Conservation (phyloP, 2,113 vertebrate genomes). For the Chauna torquata region DNA sequence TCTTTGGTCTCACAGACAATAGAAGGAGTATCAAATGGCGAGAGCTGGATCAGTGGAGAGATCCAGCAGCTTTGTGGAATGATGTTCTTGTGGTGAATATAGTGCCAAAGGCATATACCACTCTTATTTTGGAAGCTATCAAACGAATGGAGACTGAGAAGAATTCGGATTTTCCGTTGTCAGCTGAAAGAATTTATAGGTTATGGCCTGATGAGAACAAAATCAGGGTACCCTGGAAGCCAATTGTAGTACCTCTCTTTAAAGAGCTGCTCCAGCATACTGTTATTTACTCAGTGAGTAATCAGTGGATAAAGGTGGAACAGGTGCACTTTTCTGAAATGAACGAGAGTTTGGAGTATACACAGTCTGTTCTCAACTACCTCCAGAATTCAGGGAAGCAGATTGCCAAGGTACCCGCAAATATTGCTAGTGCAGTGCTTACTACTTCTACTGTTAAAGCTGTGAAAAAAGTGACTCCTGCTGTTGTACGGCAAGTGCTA, state of each 20-base stretch:
- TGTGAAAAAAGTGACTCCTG: conserved; percentile 86
- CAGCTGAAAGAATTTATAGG: conserved; percentile 81
- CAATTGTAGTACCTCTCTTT: conserved; percentile 88
- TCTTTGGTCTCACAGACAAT: conserved; percentile 98
- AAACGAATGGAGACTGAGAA: conserved; percentile 84
- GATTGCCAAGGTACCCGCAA: conserved; percentile 85
- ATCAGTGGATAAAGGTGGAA: conserved; percentile 86
- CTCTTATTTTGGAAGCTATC: conserved; percentile 88
- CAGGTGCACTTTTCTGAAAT: conserved; percentile 90
- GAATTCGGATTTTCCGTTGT: conserved; percentile 85
- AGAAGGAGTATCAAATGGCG: conserved; percentile 98
- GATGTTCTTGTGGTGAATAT: conserved; percentile 89
- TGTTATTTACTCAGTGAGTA: conserved; percentile 85
- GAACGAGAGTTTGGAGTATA: conserved; percentile 79
- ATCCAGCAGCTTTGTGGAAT: conserved; percentile 96
- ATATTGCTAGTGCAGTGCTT: conserved; percentile 82
- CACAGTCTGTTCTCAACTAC: conserved; percentile 88
- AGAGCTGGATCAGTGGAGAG: conserved; percentile 96
- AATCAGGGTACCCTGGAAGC: conserved; percentile 88
- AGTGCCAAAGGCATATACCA: conserved; percentile 90
- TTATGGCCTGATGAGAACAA: conserved; percentile 89
- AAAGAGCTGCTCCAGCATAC: conserved; percentile 85
- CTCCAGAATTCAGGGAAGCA: conserved; percentile 93
- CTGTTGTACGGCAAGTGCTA: conserved; percentile 86
- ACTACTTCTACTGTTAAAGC: conserved; percentile 63